These are phyloP conservation scores for Stramonita haemastoma DNA, from an alignment of 2,888 invertebrate genomes.

Conservation along the genomic window DNA sequence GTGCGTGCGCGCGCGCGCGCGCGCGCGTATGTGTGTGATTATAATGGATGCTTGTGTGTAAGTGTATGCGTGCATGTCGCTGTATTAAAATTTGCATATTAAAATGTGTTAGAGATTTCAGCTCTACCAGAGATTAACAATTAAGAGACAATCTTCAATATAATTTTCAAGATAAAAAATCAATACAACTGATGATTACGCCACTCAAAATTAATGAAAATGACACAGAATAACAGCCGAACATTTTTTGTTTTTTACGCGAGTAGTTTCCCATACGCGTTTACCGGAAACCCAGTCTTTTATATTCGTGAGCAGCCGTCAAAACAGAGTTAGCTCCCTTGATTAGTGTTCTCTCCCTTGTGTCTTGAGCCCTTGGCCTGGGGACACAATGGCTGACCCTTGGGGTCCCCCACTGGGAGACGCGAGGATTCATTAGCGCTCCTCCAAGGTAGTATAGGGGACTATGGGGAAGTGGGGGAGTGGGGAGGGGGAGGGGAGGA, in stretches of 20 bases:
- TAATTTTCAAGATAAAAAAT: too few species aligned
- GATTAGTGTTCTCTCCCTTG: conserved; percentile 12
- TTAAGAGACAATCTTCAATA: too few species aligned
- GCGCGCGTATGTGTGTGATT: background rate
- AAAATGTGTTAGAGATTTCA: too few species aligned
- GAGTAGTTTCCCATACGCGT: too few species aligned
- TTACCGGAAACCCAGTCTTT: too few species aligned
- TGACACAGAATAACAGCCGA: too few species aligned
- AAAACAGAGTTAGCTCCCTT: conserved; percentile 17
- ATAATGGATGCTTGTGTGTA: background rate
- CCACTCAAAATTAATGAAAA: too few species aligned
- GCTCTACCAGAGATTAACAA: too few species aligned
- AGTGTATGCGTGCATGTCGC: background rate
- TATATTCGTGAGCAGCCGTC: background rate
- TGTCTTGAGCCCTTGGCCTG: background rate
- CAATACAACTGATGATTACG: too few species aligned
- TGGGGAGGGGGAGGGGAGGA: background rate
- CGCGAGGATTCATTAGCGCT: background rate
- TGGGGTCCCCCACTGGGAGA: background rate
- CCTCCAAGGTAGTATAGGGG: background rate
- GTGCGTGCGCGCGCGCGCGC: background rate
- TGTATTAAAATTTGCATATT: background rate
- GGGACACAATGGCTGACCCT: background rate
- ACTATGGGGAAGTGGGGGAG: background rate
- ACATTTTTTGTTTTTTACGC: too few species aligned